phyloP scores from a whole-genome alignment of 2,113 vertebrate genomes.

The Psilopsiagon aurifrons region DNA sequence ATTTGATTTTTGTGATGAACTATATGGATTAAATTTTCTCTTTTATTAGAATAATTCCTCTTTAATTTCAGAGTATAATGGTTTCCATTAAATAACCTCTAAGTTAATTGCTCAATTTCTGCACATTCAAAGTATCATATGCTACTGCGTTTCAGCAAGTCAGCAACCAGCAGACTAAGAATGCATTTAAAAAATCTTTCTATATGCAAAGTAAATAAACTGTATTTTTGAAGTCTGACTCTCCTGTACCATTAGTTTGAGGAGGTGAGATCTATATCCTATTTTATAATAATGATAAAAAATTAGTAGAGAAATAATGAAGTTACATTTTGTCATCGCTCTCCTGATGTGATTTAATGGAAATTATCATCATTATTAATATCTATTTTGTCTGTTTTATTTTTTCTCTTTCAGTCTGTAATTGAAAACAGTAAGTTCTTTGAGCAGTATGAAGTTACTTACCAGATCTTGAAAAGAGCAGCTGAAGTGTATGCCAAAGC shows the following conservation, averaged over 20 bases:
- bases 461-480: conserved; percentile 86
- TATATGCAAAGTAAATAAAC: neutral
- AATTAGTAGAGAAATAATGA: neutral
- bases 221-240: neutral
- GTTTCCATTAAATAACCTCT: neutral
- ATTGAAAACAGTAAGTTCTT: conserved; percentile 96
- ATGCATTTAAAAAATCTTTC: neutral
- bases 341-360: neutral
- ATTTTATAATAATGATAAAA: neutral
- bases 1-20: neutral
- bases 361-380: neutral
- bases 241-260: neutral
- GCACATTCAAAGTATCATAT: neutral
- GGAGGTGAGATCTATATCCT: neutral
- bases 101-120: neutral
- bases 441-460: conserved; percentile 93
- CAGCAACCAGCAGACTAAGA: neutral
- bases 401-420: conserved; percentile 79
- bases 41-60: neutral
- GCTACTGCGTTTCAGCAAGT: neutral
- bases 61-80: neutral
- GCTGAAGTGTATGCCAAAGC: conserved; percentile 92
- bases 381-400: neutral
- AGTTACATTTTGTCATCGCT: neutral
- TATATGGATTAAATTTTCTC: neutral